Percentiles rank a stretch among this genome's conserved stretches.
Evolutionary conservation across 2,888 invertebrate genomes (phyloP).

Genomic region (Norana najaformis): DNA sequence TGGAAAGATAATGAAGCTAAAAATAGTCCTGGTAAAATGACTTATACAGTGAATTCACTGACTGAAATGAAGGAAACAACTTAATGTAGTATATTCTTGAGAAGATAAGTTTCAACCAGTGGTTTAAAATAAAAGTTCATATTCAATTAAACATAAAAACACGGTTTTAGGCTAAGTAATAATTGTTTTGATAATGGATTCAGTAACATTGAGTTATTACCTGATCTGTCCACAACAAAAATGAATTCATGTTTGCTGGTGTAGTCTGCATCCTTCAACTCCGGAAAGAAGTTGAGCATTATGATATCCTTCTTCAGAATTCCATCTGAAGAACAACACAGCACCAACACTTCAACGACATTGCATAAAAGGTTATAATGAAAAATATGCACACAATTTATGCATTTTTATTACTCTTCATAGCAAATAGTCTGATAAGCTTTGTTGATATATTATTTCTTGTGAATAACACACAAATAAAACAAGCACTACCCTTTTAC

Average conservation of each 20-base stretch:
- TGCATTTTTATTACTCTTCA: too few relatives aligned
- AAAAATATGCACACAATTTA: neutral
- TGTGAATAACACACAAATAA: neutral
- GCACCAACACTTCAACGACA: neutral
- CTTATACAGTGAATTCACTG: neutral
- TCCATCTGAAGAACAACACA: conserved; percentile 25
- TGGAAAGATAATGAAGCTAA: neutral
- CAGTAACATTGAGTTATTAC: conserved; percentile 21
- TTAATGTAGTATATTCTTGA: neutral
- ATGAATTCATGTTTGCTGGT: conserved; percentile 37
- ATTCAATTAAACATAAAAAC: neutral
- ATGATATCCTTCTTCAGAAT: conserved; percentile 33
- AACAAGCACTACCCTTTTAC: neutral
- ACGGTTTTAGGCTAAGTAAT: neutral
- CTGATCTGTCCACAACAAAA: conserved; percentile 41
- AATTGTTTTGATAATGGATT: neutral
- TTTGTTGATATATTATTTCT: neutral
- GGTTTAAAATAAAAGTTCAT: neutral
- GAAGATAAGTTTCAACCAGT: neutral
- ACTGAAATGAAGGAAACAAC: too few relatives aligned
- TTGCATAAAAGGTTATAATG: neutral
- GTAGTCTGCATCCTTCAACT: conserved; percentile 26
- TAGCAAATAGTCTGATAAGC: neutral
- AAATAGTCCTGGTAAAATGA: neutral
- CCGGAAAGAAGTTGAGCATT: conserved; percentile 38